Evolutionary conservation across 1,140 invertebrate genomes (phyloP).

Genomic region (Delia radicum): DNA sequence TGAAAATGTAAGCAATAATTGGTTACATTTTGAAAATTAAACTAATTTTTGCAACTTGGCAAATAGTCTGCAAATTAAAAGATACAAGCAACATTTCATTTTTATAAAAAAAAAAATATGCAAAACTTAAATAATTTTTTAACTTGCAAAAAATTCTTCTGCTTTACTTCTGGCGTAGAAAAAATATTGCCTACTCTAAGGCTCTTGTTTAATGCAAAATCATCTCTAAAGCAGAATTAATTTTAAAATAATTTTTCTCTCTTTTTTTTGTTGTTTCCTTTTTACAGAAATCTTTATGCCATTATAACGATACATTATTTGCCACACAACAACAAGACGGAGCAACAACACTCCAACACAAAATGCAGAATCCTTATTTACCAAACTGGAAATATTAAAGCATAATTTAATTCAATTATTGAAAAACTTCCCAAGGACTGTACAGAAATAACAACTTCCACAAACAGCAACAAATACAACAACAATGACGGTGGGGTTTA

Average conservation of each 20-base stretch:
- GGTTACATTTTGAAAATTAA: no score
- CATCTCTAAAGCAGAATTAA: neutral
- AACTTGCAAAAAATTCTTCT: no score
- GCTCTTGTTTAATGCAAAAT: neutral
- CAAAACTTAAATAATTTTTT: no score
- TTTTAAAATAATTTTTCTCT: constrained; percentile 22
- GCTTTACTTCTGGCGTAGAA: no score
- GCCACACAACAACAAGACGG: constrained; percentile 7
- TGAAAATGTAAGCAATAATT: no score
- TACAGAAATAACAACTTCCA: constrained; percentile 57
- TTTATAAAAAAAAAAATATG: no score
- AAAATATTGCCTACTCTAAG: no score
- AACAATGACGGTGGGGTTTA: neutral
- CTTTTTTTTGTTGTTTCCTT: neutral
- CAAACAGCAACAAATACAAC: neutral
- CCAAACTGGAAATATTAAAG: constrained; percentile 70
- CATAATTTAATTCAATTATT: constrained; percentile 71
- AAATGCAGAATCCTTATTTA: constrained; percentile 56
- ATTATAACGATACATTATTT: neutral
- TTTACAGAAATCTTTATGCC: neutral
- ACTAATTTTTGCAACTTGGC: no score
- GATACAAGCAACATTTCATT: no score
- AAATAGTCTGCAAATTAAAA: no score
- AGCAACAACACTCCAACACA: constrained; percentile 35
- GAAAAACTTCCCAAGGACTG: constrained; percentile 72